These are phyloP conservation scores for Triplophysa tibetana DNA, from an alignment of 2,113 vertebrate genomes.

Conservation along the genomic window DNA sequence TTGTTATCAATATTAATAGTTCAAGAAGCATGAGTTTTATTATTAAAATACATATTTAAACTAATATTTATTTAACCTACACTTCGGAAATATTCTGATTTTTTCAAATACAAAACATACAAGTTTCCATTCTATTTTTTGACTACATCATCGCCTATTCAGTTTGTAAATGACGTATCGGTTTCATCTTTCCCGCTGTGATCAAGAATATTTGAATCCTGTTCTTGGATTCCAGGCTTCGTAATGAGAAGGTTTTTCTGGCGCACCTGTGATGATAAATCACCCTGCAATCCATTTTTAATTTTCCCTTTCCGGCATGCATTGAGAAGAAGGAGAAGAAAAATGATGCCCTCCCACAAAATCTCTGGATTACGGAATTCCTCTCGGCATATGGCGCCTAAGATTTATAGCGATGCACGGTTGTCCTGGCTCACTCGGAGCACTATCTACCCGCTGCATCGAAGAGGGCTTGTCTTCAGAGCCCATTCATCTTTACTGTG, in stretches of 20 bases:
- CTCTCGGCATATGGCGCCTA: constrained; percentile 40
- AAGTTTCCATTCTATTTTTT: neutral
- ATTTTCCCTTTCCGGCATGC: constrained; percentile 44
- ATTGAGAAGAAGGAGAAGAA: constrained; percentile 34
- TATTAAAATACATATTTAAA: too few relatives aligned
- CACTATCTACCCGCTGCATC: constrained; percentile 37
- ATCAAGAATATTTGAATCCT: constrained; percentile 1
- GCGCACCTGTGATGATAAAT: constrained; percentile 51
- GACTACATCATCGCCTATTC: constrained; percentile 6
- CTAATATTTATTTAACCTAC: too few relatives aligned
- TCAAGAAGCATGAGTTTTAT: too few relatives aligned
- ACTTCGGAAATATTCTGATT: too few relatives aligned
- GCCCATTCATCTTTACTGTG: constrained; percentile 49
- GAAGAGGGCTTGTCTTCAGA: constrained; percentile 27
- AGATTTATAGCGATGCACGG: constrained; percentile 47
- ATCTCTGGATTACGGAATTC: constrained; percentile 50
- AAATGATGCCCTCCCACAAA: constrained; percentile 49
- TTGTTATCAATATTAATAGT: too few relatives aligned
- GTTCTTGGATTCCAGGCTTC: constrained; percentile 4
- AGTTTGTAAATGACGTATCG: constrained; percentile 31
- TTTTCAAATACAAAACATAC: too few relatives aligned
- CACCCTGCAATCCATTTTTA: constrained; percentile 42
- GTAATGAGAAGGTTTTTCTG: constrained; percentile 23
- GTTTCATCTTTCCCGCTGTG: constrained; percentile 19
- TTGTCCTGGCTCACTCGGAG: constrained; percentile 16